A percentile compares a stretch with the other conserved stretches of the same genome.
These are phyloP conservation scores for Drosophila kepulauana DNA, from an alignment of 1,140 invertebrate genomes.

Conservation along the genomic window DNA sequence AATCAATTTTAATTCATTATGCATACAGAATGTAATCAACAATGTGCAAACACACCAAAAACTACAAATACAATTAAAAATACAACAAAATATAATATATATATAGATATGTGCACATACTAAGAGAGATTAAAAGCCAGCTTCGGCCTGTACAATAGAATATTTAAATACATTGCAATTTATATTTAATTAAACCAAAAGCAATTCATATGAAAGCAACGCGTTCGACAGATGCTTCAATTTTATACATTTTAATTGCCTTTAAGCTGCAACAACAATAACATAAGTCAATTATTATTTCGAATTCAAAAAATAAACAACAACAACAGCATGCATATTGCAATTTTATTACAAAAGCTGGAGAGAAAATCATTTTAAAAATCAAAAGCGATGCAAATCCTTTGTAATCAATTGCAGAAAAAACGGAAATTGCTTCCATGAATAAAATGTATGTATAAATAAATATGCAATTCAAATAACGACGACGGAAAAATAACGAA, in stretches of 20 bases:
- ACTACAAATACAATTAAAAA: conserved; percentile 19
- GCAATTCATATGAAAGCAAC: conserved; percentile 5
- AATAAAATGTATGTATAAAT: not conserved
- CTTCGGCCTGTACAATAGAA: conserved; percentile 10
- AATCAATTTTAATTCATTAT: conserved; percentile 47
- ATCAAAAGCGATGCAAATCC: not conserved
- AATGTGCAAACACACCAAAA: conserved; percentile 30
- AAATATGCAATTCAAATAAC: not conserved
- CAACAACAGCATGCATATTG: conserved; percentile 14
- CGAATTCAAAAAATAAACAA: not conserved
- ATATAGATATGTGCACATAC: not conserved
- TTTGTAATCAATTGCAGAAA: conserved; percentile 16
- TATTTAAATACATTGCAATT: conserved; percentile 14
- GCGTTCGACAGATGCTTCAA: not conserved
- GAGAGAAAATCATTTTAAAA: not conserved
- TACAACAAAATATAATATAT: conserved; percentile 8
- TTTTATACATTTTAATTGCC: conserved; percentile 2
- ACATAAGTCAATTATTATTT: not conserved
- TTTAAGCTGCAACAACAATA: conserved; percentile 10
- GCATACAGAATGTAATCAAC: conserved; percentile 51
- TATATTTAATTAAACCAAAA: conserved; percentile 8
- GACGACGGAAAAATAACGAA: not conserved
- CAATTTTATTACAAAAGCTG: conserved; percentile 1
- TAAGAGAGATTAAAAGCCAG: not conserved
- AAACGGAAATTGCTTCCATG: not conserved